These are phyloP conservation scores for Nannoperca australis DNA, from an alignment of 2,797 vertebrate genomes.

Conservation along the genomic window DNA sequence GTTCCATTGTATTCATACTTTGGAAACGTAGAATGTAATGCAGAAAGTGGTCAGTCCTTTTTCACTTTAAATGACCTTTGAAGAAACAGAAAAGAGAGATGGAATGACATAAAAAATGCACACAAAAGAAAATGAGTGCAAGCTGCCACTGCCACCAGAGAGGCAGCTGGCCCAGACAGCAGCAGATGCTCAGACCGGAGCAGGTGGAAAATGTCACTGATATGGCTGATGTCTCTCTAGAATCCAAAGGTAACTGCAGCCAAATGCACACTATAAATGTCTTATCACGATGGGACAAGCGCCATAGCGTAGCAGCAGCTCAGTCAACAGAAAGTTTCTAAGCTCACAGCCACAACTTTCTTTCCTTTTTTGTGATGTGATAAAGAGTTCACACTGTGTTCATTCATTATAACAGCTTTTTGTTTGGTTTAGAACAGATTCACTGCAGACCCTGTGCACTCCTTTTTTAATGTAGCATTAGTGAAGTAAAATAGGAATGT, in stretches of 20 bases:
- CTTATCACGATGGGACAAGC: conserved; percentile 9
- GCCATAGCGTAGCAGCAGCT: neutral
- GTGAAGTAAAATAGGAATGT: neutral
- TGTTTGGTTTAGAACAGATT: neutral
- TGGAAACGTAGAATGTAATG: neutral
- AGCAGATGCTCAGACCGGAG: conserved; percentile 36
- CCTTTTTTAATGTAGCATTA: too few relatives aligned
- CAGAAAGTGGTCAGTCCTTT: neutral
- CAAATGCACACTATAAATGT: conserved; percentile 16
- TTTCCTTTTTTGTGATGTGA: neutral
- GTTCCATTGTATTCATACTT: neutral
- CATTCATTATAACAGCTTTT: neutral
- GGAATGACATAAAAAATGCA: neutral
- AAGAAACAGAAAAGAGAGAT: neutral
- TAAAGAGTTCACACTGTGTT: neutral
- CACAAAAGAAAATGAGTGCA: neutral
- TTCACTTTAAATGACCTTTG: neutral
- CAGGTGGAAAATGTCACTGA: conserved; percentile 55
- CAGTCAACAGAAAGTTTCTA: neutral
- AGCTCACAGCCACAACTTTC: neutral
- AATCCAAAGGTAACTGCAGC: conserved; percentile 29
- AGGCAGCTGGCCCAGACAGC: conserved; percentile 24
- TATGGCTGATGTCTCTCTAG: conserved; percentile 29
- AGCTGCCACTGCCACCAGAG: conserved; percentile 5
- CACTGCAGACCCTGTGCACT: too few relatives aligned